Evolutionary conservation across 2,888 invertebrate genomes (phyloP).

Genomic region (Leptinotarsa haldemani): DNA sequence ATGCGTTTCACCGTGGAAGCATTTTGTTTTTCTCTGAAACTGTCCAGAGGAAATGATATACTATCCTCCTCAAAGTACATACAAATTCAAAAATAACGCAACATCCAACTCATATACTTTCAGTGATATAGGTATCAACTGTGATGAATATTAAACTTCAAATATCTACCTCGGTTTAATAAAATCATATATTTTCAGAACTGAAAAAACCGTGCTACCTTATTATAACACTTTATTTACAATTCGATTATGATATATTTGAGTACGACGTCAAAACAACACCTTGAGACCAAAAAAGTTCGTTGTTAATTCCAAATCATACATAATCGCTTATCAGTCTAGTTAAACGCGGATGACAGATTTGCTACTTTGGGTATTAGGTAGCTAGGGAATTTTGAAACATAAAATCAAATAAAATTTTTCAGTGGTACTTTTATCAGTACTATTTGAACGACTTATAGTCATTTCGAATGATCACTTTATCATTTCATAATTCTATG

Average conservation of each 20-base stretch:
- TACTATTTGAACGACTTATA: background rate
- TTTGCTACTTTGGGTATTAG: conserved; percentile 3
- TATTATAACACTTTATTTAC: conserved; percentile 20
- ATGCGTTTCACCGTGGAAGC: no score
- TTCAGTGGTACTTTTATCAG: background rate
- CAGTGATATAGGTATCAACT: background rate
- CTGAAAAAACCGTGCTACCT: background rate
- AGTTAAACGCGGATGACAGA: conserved; percentile 16
- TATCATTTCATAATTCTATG: background rate
- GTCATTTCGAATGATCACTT: background rate
- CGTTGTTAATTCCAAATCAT: conserved; percentile 33
- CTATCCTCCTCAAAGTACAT: no score
- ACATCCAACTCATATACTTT: no score
- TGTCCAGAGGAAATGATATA: no score
- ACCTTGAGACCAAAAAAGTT: conserved; percentile 36
- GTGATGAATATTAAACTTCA: background rate
- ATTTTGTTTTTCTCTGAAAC: no score
- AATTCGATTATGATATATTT: conserved; percentile 23
- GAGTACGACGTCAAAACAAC: conserved; percentile 31
- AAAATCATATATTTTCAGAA: background rate
- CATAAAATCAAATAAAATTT: background rate
- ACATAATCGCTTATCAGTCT: conserved; percentile 32
- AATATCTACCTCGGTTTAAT: background rate
- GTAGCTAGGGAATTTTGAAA: background rate
- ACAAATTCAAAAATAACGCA: no score